Evolutionary conservation across 2,113 vertebrate species (phyloP).

Genomic region (Marmota flaviventris): DNA sequence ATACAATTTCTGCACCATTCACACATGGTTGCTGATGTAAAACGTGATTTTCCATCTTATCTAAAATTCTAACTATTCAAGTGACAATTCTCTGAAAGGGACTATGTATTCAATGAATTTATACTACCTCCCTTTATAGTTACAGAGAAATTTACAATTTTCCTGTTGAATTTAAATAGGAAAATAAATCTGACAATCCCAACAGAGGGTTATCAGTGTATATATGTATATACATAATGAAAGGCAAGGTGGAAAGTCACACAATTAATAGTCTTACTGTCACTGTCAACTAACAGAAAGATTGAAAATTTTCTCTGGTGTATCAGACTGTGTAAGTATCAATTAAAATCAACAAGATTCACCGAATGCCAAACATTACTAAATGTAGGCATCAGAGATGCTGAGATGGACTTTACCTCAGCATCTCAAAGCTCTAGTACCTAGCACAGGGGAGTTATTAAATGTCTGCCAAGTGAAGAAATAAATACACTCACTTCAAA

Average conservation of each 20-base stretch:
- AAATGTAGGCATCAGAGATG: not conserved
- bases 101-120: not conserved
- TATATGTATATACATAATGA: not conserved
- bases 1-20: not conserved
- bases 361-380: not conserved
- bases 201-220: not conserved
- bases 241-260: not conserved
- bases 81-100: not conserved
- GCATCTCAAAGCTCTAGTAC: not conserved
- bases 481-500: not conserved
- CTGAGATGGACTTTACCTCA: not conserved
- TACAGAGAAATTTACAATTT: not conserved
- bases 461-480: not conserved
- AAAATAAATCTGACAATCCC: not conserved
- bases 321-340: not conserved
- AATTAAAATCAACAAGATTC: slow-evolving; percentile 20
- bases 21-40: not conserved
- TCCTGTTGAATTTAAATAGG: not conserved
- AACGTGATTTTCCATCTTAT: not conserved
- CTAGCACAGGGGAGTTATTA: not conserved
- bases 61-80: not conserved
- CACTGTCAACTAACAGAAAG: slow-evolving; percentile 23
- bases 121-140: not conserved
- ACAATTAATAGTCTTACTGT: not conserved
- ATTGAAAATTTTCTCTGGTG: not conserved